Percentiles rank a stretch among this genome's conserved stretches.
These are phyloP conservation scores for Lutraria rhynchaena DNA, from an alignment of 1,140 invertebrate species.

Conservation along the genomic window DNA sequence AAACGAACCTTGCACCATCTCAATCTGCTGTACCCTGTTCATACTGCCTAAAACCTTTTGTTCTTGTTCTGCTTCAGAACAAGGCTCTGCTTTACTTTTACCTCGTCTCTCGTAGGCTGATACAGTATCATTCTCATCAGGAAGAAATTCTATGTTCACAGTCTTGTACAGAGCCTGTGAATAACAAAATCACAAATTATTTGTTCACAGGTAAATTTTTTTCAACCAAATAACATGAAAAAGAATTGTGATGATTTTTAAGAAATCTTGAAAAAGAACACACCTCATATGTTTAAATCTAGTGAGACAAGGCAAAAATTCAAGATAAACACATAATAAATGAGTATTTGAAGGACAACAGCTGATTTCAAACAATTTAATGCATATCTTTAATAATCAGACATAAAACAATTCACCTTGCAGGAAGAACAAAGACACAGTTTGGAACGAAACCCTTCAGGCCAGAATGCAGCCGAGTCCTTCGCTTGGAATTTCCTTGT, in stretches of 20 bases:
- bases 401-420: conserved; percentile 64
- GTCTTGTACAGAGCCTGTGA: conserved; percentile 79
- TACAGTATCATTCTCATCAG: conserved; percentile 93
- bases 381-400: not conserved
- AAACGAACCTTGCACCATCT: conserved; percentile 73
- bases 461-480: conserved; percentile 86
- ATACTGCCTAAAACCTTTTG: conserved; percentile 87
- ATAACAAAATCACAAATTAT: too few relatives aligned
- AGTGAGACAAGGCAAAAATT: too few relatives aligned
- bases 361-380: not conserved
- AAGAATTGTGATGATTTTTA: too few relatives aligned
- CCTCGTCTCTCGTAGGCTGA: conserved; percentile 91
- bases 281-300: too few relatives aligned
- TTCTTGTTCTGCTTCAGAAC: conserved; percentile 88
- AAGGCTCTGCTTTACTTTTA: conserved; percentile 34
- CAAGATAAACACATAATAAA: too few relatives aligned
- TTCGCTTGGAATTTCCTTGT: conserved; percentile 57
- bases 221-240: too few relatives aligned
- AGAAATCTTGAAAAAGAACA: too few relatives aligned
- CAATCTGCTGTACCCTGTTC: conserved; percentile 77
- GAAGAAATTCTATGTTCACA: conserved; percentile 85
- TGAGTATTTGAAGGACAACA: not conserved
- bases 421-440: conserved; percentile 86
- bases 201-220: too few relatives aligned
- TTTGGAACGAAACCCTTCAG: conserved; percentile 88